Evolutionary conservation across 2,113 vertebrate genomes (phyloP).

Genomic region (Limanda limanda): DNA sequence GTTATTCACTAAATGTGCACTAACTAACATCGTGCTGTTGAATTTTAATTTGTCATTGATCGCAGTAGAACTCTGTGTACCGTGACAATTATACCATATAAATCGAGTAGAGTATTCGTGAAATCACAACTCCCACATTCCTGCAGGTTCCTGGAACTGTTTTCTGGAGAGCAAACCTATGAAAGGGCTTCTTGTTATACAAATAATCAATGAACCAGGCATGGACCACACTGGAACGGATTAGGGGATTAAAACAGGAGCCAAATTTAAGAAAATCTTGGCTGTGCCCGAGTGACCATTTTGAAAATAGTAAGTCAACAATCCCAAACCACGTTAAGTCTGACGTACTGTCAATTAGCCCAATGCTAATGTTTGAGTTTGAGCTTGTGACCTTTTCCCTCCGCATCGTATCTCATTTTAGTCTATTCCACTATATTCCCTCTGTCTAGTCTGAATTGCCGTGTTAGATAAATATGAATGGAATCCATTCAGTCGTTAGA

Average conservation of each 20-base stretch:
- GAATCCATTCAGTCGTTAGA: conserved; percentile 28
- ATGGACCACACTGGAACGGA: conserved; percentile 18
- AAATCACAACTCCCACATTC: neutral
- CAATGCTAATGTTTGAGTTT: neutral
- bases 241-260: conserved; percentile 58
- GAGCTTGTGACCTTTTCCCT: neutral
- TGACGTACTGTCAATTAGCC: neutral
- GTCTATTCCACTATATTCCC: neutral
- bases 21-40: neutral
- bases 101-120: neutral
- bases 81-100: neutral
- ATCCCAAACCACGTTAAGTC: neutral
- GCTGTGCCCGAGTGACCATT: conserved; percentile 37
- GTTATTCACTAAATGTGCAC: neutral
- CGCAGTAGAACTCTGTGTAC: neutral
- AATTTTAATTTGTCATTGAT: neutral
- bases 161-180: conserved; percentile 2
- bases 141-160: neutral
- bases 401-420: conserved; percentile 2
- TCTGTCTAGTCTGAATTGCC: neutral
- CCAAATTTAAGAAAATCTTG: conserved; percentile 42
- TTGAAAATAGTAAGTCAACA: conserved; percentile 1
- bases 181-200: conserved; percentile 35
- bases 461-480: conserved; percentile 27
- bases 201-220: conserved; percentile 47